A percentile compares a stretch with the other conserved stretches of the same genome.
Evolutionary conservation across 2,888 invertebrate genomes (phyloP).

Genomic region (Apodemia hepburni): DNA sequence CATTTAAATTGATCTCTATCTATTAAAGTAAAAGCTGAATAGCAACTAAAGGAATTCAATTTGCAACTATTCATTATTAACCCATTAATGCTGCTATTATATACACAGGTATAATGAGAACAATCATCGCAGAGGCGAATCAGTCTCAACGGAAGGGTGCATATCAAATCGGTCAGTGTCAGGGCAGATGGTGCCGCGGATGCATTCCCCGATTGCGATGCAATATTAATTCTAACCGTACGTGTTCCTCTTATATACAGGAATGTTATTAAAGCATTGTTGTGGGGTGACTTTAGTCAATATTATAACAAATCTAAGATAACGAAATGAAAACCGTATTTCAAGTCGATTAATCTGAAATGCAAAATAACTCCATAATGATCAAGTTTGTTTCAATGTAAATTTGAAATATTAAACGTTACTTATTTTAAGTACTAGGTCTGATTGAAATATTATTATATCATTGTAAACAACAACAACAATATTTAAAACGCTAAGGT

Average conservation of each 20-base stretch:
- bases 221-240: conserved; percentile 54
- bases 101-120: conserved; percentile 26
- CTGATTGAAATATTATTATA: no score
- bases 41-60: not conserved
- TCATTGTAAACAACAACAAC: no score
- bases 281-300: conserved; percentile 16
- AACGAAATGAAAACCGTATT: no score
- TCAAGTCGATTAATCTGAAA: no score
- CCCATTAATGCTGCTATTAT: conserved; percentile 1
- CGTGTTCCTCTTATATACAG: conserved; percentile 21
- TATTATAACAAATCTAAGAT: not conserved
- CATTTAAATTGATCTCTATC: no score
- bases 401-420: no score
- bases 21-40: no score
- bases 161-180: conserved; percentile 71
- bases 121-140: conserved; percentile 35
- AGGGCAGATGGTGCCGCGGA: conserved; percentile 53
- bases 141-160: conserved; percentile 57
- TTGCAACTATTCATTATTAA: not conserved
- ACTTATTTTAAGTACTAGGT: no score
- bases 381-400: no score
- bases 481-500: no score
- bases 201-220: conserved; percentile 68
- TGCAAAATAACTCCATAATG: no score
- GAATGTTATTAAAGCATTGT: conserved; percentile 2